These are phyloP conservation scores for Gallirallus australis DNA, from an alignment of 2,797 vertebrate species.

Conservation along the genomic window DNA sequence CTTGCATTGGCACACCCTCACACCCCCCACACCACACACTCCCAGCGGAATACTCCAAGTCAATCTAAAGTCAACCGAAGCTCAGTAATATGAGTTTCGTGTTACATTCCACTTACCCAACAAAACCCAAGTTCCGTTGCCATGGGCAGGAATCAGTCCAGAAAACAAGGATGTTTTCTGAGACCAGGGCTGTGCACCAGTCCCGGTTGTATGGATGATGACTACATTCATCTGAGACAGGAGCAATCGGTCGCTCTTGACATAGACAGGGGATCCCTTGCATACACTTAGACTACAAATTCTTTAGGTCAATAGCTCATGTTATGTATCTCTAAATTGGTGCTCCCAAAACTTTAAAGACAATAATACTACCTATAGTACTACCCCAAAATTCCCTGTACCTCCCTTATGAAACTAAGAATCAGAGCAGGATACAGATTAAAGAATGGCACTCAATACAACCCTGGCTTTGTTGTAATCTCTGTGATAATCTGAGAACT, in stretches of 20 bases:
- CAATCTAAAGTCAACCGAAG: background rate
- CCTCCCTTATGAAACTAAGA: background rate
- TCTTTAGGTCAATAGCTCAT: background rate
- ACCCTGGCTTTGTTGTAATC: background rate
- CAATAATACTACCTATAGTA: background rate
- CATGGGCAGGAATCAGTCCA: background rate
- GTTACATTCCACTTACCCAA: background rate
- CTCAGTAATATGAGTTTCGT: background rate
- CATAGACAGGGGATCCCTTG: background rate
- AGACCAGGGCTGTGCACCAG: background rate
- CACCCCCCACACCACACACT: no score
- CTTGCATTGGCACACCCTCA: background rate
- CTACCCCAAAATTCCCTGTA: background rate
- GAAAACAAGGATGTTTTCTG: background rate
- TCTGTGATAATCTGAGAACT: background rate
- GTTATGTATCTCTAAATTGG: background rate
- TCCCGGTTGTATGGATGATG: fast-evolving
- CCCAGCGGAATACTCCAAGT: background rate
- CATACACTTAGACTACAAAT: background rate
- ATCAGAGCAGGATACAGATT: background rate
- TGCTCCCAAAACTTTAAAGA: background rate
- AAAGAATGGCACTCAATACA: background rate
- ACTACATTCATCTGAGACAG: background rate
- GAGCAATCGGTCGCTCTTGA: background rate
- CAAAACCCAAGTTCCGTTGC: background rate